phyloP scores from a whole-genome alignment of 2,797 vertebrate species.

The Artibeus lituratus region DNA sequence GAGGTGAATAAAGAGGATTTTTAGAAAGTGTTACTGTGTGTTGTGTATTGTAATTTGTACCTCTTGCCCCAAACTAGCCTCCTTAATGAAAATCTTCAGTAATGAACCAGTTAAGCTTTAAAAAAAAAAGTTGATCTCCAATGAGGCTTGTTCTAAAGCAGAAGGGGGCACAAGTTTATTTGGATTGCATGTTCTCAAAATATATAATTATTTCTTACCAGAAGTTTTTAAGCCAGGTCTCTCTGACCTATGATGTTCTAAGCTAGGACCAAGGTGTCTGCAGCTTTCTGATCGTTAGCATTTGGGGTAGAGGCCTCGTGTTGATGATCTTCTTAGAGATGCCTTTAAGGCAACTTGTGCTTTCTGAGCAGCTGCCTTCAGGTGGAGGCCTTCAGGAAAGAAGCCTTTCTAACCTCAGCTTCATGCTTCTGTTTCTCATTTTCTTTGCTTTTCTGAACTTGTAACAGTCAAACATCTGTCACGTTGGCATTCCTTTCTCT shows the following conservation, averaged over 20 bases:
- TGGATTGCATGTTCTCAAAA: not conserved
- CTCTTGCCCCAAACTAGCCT: not conserved
- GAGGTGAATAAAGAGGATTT: not conserved
- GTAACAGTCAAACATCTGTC: slow-evolving; percentile 33
- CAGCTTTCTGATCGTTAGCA: not conserved
- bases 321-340: not conserved
- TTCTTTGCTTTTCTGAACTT: slow-evolving; percentile 35
- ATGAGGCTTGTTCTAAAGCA: not conserved
- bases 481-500: slow-evolving; percentile 16
- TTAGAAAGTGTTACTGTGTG: not conserved
- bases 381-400: not conserved
- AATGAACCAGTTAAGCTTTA: not conserved
- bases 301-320: not conserved
- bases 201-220: not conserved
- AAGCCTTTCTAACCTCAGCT: not conserved
- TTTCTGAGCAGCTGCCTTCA: not conserved
- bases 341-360: not conserved
- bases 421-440: slow-evolving; percentile 48
- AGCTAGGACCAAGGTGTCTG: not conserved
- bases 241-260: not conserved
- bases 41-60: not conserved
- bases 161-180: not conserved
- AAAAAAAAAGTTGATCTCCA: not conserved
- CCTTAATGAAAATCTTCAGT: not conserved
- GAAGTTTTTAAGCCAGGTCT: not conserved